A percentile compares a stretch with the other conserved stretches of the same genome.
These are phyloP conservation scores for Cotesia typhae DNA, from an alignment of 1,140 invertebrate species.

Conservation along the genomic window DNA sequence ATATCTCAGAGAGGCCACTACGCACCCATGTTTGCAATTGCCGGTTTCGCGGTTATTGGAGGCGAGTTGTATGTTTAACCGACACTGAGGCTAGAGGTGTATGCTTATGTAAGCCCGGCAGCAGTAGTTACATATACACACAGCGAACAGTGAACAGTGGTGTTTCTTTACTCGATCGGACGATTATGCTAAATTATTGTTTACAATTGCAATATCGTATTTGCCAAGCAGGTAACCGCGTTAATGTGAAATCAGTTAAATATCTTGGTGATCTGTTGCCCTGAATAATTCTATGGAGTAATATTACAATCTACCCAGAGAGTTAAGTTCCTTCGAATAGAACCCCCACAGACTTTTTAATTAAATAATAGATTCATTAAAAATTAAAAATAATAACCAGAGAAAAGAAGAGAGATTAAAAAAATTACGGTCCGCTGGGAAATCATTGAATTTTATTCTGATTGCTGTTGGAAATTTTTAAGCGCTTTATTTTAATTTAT, in stretches of 20 bases:
- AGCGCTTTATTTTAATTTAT: not conserved
- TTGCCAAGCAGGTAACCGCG: conserved; percentile 21
- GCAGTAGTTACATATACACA: not conserved
- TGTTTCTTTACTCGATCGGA: conserved; percentile 18
- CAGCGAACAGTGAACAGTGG: not conserved
- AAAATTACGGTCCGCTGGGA: no score
- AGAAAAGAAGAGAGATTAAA: no score
- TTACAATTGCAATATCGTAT: conserved; percentile 39
- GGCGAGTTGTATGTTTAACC: conserved; percentile 33
- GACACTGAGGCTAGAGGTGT: not conserved
- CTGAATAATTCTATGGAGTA: no score
- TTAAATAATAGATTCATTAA: no score
- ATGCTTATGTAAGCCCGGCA: not conserved
- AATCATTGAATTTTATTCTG: no score
- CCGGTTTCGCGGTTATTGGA: conserved; percentile 44
- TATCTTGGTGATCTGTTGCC: no score
- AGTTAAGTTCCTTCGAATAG: no score
- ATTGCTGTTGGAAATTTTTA: conserved; percentile 10
- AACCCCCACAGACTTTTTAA: no score
- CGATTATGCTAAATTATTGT: conserved; percentile 47
- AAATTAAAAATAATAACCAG: no score
- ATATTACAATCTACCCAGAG: no score
- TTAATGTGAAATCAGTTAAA: conserved; percentile 21
- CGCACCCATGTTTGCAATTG: conserved; percentile 41
- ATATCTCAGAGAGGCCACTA: conserved; percentile 19